Evolutionary conservation across 2,888 invertebrate genomes (phyloP), one percentile per base, ranked within the genome.

Genomic region (Incurvaria masculella): DNA sequence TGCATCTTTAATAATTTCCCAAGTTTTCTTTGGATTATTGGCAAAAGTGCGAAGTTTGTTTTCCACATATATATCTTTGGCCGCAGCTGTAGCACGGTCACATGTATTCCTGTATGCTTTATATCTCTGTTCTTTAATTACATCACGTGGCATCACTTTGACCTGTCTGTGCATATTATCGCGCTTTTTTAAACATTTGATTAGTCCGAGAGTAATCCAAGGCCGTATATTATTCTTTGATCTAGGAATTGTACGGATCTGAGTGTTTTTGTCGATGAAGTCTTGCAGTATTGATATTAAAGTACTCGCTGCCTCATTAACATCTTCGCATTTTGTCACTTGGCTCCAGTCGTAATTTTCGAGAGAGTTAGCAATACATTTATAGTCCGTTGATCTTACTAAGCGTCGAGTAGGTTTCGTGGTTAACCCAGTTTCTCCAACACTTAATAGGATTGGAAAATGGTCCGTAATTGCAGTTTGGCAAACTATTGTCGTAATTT

Each of bases 191-290:
- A 44, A 17, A 11, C 44, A 44, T 21, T 21, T 44, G 2, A 44
- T 26, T 14, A 44, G n/a, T n/a, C 44, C 44, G 6, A 26, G 44
- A 8, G 44, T 44, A 4, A 44, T 16, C 44, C 44, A 44, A 14
- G 21, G 4, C 26, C 26, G 3, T 8, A 33, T 33, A 11, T 14
- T 33, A 14, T 14, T 33, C 14, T 33, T 33, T 8, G 33, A 33
- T 8, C 33, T 8, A 33, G 33, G 33, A 8, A 33, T 4, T 4
- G 33, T 33, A 4, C 14, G 8, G 11, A n/a, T 33, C 14, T 4
- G 4, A 4, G 33, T 33, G 14, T 33, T 4, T 33, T 33, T 33
- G 3, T 6, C 33, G n/a, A n/a, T n/a, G n/a, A n/a, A n/a, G n/a
- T n/a, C n/a, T n/a, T n/a, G n/a, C n/a, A n/a, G n/a, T n/a, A n/a